Conservation (phyloP, 2,113 vertebrate species). For the Verasper variegatus region DNA sequence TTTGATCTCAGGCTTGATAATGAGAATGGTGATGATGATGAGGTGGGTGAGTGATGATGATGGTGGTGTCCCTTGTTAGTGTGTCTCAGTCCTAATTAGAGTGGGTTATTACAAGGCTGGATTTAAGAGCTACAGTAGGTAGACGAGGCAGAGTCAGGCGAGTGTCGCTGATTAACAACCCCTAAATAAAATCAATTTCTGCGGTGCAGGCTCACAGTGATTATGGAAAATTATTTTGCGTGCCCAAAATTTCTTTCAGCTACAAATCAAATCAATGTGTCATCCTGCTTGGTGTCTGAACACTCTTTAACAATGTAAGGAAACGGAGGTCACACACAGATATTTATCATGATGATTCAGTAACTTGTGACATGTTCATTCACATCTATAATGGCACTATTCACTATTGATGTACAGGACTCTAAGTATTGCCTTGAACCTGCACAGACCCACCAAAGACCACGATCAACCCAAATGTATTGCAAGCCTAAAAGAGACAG, state of each 20-base stretch:
- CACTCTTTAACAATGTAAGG: constrained; percentile 29
- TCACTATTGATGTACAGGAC: not conserved
- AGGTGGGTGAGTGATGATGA: constrained; percentile 79
- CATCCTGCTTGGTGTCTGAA: constrained; percentile 17
- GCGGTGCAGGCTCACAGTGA: constrained; percentile 36
- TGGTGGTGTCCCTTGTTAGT: constrained; percentile 77
- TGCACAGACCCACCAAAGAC: not conserved
- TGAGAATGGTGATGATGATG: constrained; percentile 81
- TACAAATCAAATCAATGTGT: constrained; percentile 52
- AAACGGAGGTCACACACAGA: constrained; percentile 25
- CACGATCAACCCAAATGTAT: not conserved
- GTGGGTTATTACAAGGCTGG: constrained; percentile 71
- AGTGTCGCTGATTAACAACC: constrained; percentile 65
- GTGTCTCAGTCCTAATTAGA: constrained; percentile 79
- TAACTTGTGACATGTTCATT: constrained; percentile 31
- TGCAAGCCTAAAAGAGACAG: not conserved
- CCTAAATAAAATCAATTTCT: constrained; percentile 65
- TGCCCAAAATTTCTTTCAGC: constrained; percentile 48
- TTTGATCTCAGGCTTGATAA: constrained; percentile 75
- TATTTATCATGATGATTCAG: constrained; percentile 37
- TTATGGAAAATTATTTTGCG: constrained; percentile 57
- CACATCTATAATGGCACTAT: not conserved
- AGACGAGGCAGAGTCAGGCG: constrained; percentile 48
- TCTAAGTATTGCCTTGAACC: not conserved
- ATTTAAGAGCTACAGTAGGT: constrained; percentile 72